Evolutionary conservation across 2,797 vertebrate genomes (phyloP).

Genomic region (Trematomus bernacchii): DNA sequence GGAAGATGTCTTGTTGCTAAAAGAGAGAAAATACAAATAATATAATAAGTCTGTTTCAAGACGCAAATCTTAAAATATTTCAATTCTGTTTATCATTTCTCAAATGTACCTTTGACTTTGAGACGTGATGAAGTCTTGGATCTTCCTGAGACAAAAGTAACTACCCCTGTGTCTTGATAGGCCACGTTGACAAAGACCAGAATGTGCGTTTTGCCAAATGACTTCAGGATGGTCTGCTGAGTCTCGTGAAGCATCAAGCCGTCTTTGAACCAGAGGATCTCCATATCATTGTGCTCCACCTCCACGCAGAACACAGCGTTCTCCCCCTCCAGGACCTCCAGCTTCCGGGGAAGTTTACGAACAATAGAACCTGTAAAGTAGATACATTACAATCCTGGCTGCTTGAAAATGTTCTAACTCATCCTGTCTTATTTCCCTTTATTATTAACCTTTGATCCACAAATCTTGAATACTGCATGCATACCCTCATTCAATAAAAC

Average conservation of each 20-base stretch:
- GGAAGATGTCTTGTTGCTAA: constrained; percentile 89
- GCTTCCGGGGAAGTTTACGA: constrained; percentile 92
- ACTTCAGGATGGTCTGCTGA: constrained; percentile 89
- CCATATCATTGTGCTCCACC: constrained; percentile 86
- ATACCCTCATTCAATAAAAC: not conserved
- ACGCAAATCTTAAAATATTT: not conserved
- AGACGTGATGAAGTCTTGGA: constrained; percentile 93
- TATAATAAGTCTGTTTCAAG: not conserved
- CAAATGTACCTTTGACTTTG: constrained; percentile 90
- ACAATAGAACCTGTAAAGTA: constrained; percentile 87
- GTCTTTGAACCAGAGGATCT: constrained; percentile 91
- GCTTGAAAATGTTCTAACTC: not conserved
- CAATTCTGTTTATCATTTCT: not conserved
- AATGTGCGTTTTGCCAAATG: constrained; percentile 93
- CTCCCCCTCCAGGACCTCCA: constrained; percentile 95
- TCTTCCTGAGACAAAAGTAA: constrained; percentile 89
- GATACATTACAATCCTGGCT: not conserved
- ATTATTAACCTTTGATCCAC: not conserved
- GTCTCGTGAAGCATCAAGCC: constrained; percentile 87
- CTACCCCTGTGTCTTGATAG: constrained; percentile 90
- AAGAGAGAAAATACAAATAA: not conserved
- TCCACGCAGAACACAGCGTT: constrained; percentile 95
- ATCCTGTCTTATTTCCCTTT: not conserved
- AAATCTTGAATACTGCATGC: not conserved
- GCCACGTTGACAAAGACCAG: constrained; percentile 94